A percentile compares a stretch with the other conserved stretches of the same genome.
Conservation (phyloP, 1,140 invertebrate species). For the Euschistus heros region DNA sequence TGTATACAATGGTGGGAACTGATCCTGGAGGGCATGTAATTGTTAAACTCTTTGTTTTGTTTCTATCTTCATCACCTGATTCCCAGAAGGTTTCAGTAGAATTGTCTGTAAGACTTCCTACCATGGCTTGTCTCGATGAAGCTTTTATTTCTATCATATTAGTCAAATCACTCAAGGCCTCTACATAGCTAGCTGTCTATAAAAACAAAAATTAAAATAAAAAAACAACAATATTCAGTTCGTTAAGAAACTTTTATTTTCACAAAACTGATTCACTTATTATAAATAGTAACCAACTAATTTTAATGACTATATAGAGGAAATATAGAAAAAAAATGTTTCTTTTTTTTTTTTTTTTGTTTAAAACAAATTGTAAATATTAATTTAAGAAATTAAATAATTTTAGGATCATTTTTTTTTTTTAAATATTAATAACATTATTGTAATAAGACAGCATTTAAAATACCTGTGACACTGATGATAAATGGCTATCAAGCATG, state of each 20-base stretch:
- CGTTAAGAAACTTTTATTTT: no score
- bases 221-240: no score
- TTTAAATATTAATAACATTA: no score
- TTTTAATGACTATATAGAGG: no score
- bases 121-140: slow-evolving; percentile 87
- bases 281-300: no score
- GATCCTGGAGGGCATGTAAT: slow-evolving; percentile 45
- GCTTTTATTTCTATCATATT: slow-evolving; percentile 66
- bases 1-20: slow-evolving; percentile 56
- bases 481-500: slow-evolving; percentile 50
- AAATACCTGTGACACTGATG: slow-evolving; percentile 34
- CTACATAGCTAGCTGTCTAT: slow-evolving; percentile 41
- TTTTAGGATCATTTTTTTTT: no score
- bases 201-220: neutral
- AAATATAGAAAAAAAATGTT: no score
- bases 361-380: no score
- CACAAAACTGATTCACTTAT: no score
- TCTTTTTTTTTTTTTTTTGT: no score
- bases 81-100: slow-evolving; percentile 99
- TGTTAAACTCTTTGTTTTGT: slow-evolving; percentile 73
- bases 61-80: slow-evolving; percentile 90
- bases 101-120: slow-evolving; percentile 80
- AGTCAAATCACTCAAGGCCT: slow-evolving; percentile 62
- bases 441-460: neutral
- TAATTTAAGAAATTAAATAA: no score